Conservation (phyloP, 1,140 invertebrate genomes). For the Hesperophylax magnus region DNA sequence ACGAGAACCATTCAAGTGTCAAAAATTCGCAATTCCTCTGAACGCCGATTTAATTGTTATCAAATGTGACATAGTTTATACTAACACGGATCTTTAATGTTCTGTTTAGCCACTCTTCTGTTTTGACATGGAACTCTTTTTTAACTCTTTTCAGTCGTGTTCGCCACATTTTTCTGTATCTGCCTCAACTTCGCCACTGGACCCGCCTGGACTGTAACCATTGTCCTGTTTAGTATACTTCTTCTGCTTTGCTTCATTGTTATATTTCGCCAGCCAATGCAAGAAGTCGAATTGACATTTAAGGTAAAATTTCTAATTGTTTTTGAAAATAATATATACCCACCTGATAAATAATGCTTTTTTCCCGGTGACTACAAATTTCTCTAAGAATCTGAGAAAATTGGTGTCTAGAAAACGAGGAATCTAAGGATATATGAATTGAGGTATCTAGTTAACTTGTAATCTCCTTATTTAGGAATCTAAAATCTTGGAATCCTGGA, state of each 20-base stretch:
- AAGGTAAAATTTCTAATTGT: slow-evolving; percentile 38
- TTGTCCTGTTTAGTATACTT: slow-evolving; percentile 58
- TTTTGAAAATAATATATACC: too few species aligned
- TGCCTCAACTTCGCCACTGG: slow-evolving; percentile 55
- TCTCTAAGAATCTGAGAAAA: too few species aligned
- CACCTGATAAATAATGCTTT: too few species aligned
- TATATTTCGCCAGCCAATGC: slow-evolving; percentile 64
- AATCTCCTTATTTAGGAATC: too few species aligned
- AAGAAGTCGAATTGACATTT: slow-evolving; percentile 52
- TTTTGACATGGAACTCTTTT: too few species aligned
- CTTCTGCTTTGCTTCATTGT: slow-evolving; percentile 62
- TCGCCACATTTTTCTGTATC: slow-evolving; percentile 61
- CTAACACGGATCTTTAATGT: background rate
- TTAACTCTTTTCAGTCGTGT: slow-evolving; percentile 59
- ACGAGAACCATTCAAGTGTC: background rate
- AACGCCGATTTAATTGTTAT: too few species aligned
- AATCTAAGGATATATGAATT: too few species aligned
- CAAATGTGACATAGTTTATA: too few species aligned
- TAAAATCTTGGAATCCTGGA: too few species aligned
- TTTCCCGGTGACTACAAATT: too few species aligned
- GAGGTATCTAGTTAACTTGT: too few species aligned
- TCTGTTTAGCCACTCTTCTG: background rate
- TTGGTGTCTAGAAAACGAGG: too few species aligned
- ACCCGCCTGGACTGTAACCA: slow-evolving; percentile 52
- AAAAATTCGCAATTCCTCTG: background rate